Percentiles rank a stretch among this genome's conserved stretches.
These are phyloP conservation scores for Hoplias malabaricus DNA, from an alignment of 2,113 vertebrate species.

Conservation along the genomic window DNA sequence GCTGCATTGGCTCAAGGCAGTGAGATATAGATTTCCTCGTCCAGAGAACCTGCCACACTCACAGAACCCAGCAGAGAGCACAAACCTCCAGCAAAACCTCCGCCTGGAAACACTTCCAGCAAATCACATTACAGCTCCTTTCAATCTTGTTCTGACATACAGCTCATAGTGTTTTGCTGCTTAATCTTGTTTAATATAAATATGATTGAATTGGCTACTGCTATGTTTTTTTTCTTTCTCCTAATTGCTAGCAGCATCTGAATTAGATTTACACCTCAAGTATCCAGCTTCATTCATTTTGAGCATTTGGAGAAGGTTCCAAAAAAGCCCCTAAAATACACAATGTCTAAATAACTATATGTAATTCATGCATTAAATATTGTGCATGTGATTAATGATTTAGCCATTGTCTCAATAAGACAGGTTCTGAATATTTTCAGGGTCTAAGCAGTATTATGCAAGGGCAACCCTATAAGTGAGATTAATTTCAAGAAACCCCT, in stretches of 20 bases:
- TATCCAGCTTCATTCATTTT: neutral
- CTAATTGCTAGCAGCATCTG: neutral
- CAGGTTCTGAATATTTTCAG: no score
- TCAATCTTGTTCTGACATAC: neutral
- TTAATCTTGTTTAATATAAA: neutral
- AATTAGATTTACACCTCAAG: neutral
- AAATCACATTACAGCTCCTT: conserved; percentile 5
- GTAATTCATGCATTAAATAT: no score
- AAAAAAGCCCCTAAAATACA: no score
- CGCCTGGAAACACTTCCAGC: neutral
- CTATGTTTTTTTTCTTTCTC: neutral
- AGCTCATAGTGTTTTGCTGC: neutral
- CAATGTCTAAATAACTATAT: neutral
- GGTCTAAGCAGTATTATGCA: no score
- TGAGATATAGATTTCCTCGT: conserved; percentile 39
- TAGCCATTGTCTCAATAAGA: no score
- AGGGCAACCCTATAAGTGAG: no score
- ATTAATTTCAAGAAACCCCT: no score
- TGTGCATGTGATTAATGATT: no score
- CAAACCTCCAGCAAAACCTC: conserved; percentile 28
- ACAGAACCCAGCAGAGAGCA: conserved; percentile 26
- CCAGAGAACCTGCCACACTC: conserved; percentile 51
- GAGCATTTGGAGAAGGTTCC: no score
- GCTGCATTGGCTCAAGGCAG: conserved; percentile 60
- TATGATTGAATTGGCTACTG: neutral